Evolutionary conservation across 1,140 invertebrate species (phyloP).

Genomic region (Leptinotarsa lineolata): DNA sequence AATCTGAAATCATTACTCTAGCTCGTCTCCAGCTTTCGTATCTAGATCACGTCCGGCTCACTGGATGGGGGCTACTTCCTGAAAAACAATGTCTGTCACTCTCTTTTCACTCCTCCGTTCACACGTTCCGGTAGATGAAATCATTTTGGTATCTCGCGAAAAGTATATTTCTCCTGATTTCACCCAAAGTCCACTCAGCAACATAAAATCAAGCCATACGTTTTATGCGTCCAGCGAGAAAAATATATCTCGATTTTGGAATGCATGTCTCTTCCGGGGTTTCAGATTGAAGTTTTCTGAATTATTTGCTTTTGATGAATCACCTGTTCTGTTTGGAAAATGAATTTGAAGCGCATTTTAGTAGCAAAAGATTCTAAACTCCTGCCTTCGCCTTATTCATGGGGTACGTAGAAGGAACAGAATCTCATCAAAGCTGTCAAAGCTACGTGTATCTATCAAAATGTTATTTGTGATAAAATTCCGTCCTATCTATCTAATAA

Average conservation of each 20-base stretch:
- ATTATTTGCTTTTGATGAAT: constrained; percentile 1
- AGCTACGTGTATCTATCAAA: too few species aligned
- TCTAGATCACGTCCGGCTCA: constrained; percentile 38
- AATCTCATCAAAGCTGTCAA: too few species aligned
- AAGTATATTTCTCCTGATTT: constrained; percentile 44
- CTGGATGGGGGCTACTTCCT: constrained; percentile 29
- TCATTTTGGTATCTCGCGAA: constrained; percentile 18
- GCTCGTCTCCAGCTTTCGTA: constrained; percentile 32
- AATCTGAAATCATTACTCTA: background rate
- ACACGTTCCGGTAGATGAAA: background rate
- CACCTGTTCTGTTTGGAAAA: too few species aligned
- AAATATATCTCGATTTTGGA: constrained; percentile 13
- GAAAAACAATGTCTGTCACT: constrained; percentile 12
- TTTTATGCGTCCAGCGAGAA: constrained; percentile 58
- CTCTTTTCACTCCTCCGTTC: background rate
- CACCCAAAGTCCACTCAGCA: constrained; percentile 47
- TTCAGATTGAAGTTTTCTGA: background rate
- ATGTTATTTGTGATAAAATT: too few species aligned
- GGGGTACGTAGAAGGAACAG: too few species aligned
- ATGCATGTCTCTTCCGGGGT: background rate
- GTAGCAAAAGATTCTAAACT: too few species aligned
- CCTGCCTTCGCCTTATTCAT: too few species aligned
- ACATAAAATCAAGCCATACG: constrained; percentile 61
- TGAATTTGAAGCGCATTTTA: too few species aligned
- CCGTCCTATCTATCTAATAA: too few species aligned